A percentile compares a stretch with the other conserved stretches of the same genome.
phyloP scores from a whole-genome alignment of 1,140 invertebrate species.

The Lordiphosa stackelbergi region DNA sequence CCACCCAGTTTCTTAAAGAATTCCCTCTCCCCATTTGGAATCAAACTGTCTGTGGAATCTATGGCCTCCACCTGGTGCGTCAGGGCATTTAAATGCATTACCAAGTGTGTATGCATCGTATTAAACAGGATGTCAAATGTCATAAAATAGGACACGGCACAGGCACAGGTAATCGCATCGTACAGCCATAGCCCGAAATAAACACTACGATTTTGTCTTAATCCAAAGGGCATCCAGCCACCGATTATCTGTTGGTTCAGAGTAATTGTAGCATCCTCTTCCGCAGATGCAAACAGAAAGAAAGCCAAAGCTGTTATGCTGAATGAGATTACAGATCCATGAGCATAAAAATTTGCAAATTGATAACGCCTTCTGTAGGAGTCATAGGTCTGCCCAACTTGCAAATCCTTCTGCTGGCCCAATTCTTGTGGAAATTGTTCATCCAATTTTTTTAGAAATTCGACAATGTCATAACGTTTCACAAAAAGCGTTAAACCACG shows the following conservation, averaged over 20 bases:
- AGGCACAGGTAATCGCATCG: constrained; percentile 7
- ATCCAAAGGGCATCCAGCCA: constrained; percentile 34
- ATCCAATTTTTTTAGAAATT: constrained; percentile 35
- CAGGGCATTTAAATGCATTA: constrained; percentile 37
- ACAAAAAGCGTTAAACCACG: constrained; percentile 32
- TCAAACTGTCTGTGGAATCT: constrained; percentile 11
- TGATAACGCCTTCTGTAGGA: constrained; percentile 11
- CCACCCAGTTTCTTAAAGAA: constrained; percentile 14
- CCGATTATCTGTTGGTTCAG: constrained; percentile 38
- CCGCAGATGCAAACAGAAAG: constrained; percentile 22
- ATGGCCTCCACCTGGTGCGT: constrained; percentile 8
- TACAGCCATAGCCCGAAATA: constrained; percentile 29
- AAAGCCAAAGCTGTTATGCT: constrained; percentile 7
- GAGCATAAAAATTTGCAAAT: constrained; percentile 3
- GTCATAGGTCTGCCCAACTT: constrained; percentile 7
- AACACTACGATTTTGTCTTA: constrained; percentile 17
- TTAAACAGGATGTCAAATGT: constrained; percentile 41
- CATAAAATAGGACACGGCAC: constrained; percentile 24
- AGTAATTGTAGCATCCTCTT: constrained; percentile 9
- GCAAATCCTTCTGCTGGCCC: constrained; percentile 8
- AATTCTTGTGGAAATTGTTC: constrained; percentile 29
- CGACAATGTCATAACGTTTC: constrained; percentile 32
- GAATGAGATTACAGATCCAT: background rate
- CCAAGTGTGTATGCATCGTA: constrained; percentile 30
- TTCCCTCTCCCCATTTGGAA: background rate